Conservation (phyloP, 2,888 invertebrate species). For the Scrobipalpa costella region DNA sequence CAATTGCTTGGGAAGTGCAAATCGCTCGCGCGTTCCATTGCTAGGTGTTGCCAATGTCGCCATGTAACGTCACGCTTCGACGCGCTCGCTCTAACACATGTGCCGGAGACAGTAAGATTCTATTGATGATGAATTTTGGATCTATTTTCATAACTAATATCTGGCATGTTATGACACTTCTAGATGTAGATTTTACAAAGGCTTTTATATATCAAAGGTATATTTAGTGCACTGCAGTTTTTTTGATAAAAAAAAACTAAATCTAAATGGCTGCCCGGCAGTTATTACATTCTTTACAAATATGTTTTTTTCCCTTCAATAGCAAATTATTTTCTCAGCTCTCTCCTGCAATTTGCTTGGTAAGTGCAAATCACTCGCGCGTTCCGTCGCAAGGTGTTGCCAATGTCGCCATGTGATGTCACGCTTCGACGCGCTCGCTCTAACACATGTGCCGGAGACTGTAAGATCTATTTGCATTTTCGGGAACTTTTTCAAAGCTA, state of each 20-base stretch:
- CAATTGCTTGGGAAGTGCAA: neutral
- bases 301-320: too few relatives aligned
- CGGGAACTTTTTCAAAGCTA: neutral
- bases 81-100: neutral
- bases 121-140: too few relatives aligned
- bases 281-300: too few relatives aligned
- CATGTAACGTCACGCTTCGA: conserved; percentile 20
- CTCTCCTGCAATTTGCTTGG: neutral
- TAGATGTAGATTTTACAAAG: too few relatives aligned
- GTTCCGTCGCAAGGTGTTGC: too few relatives aligned
- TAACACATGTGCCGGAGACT: neutral
- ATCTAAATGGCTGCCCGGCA: too few relatives aligned
- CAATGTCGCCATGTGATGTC: conserved; percentile 15
- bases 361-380: conserved; percentile 1
- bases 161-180: neutral
- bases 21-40: too few relatives aligned
- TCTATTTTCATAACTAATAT: neutral
- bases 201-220: too few relatives aligned
- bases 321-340: neutral
- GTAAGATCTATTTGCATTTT: too few relatives aligned
- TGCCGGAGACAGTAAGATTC: too few relatives aligned
- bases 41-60: conserved; percentile 7
- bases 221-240: too few relatives aligned
- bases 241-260: too few relatives aligned
- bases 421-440: conserved; percentile 11